A percentile compares a stretch with the other conserved stretches of the same genome.
Evolutionary conservation across 2,797 vertebrate species (phyloP).

Genomic region (Chloroceryle amazona): DNA sequence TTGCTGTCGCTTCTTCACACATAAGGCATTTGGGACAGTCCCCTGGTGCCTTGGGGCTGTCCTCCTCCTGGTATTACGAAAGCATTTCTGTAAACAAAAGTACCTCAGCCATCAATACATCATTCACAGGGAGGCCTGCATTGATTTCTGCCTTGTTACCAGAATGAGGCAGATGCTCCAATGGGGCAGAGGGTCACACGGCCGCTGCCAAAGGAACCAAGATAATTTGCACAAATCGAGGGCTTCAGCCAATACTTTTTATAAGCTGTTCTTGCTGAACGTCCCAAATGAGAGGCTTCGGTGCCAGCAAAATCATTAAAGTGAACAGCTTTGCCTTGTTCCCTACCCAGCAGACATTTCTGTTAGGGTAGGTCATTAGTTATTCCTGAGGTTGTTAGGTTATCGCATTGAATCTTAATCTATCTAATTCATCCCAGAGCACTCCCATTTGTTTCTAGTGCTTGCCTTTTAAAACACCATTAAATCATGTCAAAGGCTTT

Average conservation of each 20-base stretch:
- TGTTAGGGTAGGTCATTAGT: conserved; percentile 57
- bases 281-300: conserved; percentile 17
- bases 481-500: conserved; percentile 61
- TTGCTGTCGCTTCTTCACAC: background rate
- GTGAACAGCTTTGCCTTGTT: conserved; percentile 22
- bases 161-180: conserved; percentile 3
- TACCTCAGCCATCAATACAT: background rate
- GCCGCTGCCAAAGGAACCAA: conserved; percentile 7
- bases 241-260: conserved; percentile 28
- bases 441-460: conserved; percentile 53
- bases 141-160: conserved; percentile 45
- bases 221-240: conserved; percentile 42
- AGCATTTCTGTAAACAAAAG: background rate
- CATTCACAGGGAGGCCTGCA: background rate
- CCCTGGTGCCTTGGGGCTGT: background rate
- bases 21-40: background rate
- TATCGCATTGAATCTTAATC: conserved; percentile 62
- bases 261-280: conserved; percentile 22
- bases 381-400: conserved; percentile 65
- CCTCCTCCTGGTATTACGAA: background rate
- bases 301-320: conserved; percentile 61
- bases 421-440: conserved; percentile 61
- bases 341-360: conserved; percentile 50
- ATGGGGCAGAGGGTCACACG: background rate
- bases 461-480: conserved; percentile 54